Conservation (phyloP, 1,140 invertebrate species). For the Ylistrum balloti region DNA sequence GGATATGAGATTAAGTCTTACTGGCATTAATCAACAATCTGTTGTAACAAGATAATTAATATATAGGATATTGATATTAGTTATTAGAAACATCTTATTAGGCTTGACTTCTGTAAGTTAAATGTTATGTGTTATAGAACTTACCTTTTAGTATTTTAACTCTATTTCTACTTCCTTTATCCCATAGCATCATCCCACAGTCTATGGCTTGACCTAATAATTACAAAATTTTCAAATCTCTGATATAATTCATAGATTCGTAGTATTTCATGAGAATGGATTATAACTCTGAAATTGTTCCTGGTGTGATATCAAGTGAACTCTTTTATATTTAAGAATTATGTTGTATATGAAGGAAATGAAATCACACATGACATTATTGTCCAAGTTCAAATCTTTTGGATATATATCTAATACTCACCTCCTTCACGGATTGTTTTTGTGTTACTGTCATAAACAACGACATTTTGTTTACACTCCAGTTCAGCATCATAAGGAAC, state of each 20-base stretch:
- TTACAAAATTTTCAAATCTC: not conserved
- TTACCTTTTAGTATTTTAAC: slow-evolving; percentile 81
- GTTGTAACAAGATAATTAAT: too few relatives aligned
- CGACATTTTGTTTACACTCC: slow-evolving; percentile 81
- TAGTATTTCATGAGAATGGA: too few relatives aligned
- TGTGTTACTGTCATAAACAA: slow-evolving; percentile 82
- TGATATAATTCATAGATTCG: too few relatives aligned
- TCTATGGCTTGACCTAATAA: slow-evolving; percentile 73
- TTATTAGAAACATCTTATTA: too few relatives aligned
- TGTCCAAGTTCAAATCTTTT: not conserved
- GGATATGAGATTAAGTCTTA: too few relatives aligned
- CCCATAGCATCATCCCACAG: slow-evolving; percentile 77
- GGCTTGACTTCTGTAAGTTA: too few relatives aligned
- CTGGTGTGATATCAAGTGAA: too few relatives aligned
- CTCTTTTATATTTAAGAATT: too few relatives aligned
- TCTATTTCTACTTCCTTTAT: slow-evolving; percentile 78
- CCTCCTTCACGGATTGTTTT: slow-evolving; percentile 66
- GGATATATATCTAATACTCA: slow-evolving; percentile 53
- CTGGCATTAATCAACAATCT: too few relatives aligned
- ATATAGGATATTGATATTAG: too few relatives aligned
- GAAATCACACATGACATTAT: not conserved
- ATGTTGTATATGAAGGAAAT: not conserved
- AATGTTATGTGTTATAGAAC: too few relatives aligned
- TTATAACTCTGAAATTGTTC: too few relatives aligned
- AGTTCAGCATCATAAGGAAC: slow-evolving; percentile 81